These are phyloP conservation scores for Drosophila colorata DNA, from an alignment of 2,888 invertebrate genomes.

Conservation along the genomic window DNA sequence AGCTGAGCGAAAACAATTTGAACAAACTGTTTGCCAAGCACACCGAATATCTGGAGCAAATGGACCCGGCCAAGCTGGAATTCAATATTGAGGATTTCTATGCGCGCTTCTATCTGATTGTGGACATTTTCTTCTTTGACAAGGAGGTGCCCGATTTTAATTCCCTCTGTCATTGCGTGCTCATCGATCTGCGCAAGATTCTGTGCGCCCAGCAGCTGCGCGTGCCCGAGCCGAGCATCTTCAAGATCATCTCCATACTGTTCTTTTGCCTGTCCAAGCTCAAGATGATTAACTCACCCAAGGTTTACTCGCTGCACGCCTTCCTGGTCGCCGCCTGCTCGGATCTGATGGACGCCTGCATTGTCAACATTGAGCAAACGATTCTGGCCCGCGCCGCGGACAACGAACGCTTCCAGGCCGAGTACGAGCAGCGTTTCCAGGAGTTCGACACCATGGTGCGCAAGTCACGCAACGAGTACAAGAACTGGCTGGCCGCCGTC, in stretches of 20 bases:
- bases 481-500: slow-evolving; percentile 82
- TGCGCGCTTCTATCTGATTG: slow-evolving; percentile 86
- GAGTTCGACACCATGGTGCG: slow-evolving; percentile 83
- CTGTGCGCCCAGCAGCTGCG: slow-evolving; percentile 88
- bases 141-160: slow-evolving; percentile 88
- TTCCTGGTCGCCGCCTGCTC: slow-evolving; percentile 92
- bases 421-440: slow-evolving; percentile 81
- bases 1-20: slow-evolving; percentile 95
- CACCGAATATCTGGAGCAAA: slow-evolving; percentile 87
- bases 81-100: slow-evolving; percentile 86
- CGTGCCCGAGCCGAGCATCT: slow-evolving; percentile 88
- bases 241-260: slow-evolving; percentile 93
- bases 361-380: slow-evolving; percentile 85
- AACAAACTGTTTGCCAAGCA: slow-evolving; percentile 90
- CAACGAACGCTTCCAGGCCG: slow-evolving; percentile 82
- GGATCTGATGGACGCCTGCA: slow-evolving; percentile 86
- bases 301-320: slow-evolving; percentile 93
- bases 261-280: slow-evolving; percentile 93
- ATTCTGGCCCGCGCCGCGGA: slow-evolving; percentile 82
- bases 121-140: slow-evolving; percentile 86
- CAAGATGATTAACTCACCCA: slow-evolving; percentile 90
- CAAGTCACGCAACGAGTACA: slow-evolving; percentile 84
- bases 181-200: slow-evolving; percentile 91
- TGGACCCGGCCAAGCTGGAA: slow-evolving; percentile 85
- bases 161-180: slow-evolving; percentile 89